Evolutionary conservation across 2,888 invertebrate species (phyloP).

Genomic region (Tridacna gigas): DNA sequence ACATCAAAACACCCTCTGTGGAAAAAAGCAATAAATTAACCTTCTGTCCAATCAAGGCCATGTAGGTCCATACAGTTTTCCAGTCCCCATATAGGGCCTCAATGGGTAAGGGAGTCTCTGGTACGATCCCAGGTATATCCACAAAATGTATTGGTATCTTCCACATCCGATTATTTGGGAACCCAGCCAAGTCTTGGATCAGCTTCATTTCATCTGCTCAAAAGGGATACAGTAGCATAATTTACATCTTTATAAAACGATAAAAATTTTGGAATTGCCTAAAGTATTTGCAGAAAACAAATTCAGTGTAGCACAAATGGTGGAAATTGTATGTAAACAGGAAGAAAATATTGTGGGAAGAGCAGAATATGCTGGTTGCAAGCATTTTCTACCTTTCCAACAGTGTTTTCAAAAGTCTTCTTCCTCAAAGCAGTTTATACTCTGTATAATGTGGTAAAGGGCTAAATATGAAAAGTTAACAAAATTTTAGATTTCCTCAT

Average conservation of each 20-base stretch:
- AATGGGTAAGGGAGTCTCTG: slow-evolving; percentile 52
- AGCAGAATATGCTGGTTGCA: too few species aligned
- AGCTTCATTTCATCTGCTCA: slow-evolving; percentile 57
- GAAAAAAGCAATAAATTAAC: slow-evolving; percentile 34
- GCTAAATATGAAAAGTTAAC: too few species aligned
- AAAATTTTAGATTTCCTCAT: too few species aligned
- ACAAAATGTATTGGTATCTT: slow-evolving; percentile 74
- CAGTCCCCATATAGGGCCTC: slow-evolving; percentile 69
- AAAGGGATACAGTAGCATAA: neutral
- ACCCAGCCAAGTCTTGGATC: slow-evolving; percentile 7
- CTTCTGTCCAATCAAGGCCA: slow-evolving; percentile 68
- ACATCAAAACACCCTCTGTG: too few species aligned
- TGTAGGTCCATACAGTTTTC: slow-evolving; percentile 72
- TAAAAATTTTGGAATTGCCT: too few species aligned
- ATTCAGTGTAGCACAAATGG: too few species aligned
- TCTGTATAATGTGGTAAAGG: too few species aligned
- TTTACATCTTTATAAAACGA: too few species aligned
- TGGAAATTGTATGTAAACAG: too few species aligned
- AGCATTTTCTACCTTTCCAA: neutral
- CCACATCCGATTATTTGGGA: slow-evolving; percentile 46
- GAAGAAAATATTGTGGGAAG: too few species aligned
- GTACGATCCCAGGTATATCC: slow-evolving; percentile 71
- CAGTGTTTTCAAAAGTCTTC: neutral
- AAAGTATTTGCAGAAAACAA: too few species aligned
- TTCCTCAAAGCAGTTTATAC: too few species aligned